These are phyloP conservation scores for Triplophysa dalaica DNA, from an alignment of 2,113 vertebrate species.

Conservation along the genomic window DNA sequence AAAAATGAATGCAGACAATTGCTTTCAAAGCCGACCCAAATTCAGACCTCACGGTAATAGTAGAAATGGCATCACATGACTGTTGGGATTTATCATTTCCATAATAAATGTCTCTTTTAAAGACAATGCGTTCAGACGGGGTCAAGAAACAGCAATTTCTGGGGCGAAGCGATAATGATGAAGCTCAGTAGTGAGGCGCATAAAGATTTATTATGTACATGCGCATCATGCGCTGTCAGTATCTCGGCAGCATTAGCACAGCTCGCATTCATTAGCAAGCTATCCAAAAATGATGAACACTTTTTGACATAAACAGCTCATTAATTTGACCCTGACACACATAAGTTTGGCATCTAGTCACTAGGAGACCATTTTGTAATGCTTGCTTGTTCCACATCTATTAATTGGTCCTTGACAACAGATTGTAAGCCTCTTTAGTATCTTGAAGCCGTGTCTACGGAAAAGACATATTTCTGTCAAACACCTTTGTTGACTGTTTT, in stretches of 20 bases:
- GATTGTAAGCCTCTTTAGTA: slow-evolving; percentile 11
- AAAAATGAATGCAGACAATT: slow-evolving; percentile 38
- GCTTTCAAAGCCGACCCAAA: slow-evolving; percentile 41
- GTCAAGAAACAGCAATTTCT: not conserved
- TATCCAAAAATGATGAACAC: slow-evolving; percentile 34
- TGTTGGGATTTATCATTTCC: not conserved
- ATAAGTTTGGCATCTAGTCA: slow-evolving; percentile 32
- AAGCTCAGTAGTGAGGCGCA: slow-evolving; percentile 7
- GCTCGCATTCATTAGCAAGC: slow-evolving; percentile 42
- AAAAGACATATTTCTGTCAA: not conserved
- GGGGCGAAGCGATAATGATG: not conserved
- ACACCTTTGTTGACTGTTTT: slow-evolving; percentile 24
- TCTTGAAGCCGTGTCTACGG: not conserved
- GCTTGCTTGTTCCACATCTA: slow-evolving; percentile 20
- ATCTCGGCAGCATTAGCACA: slow-evolving; percentile 40
- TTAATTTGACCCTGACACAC: slow-evolving; percentile 48
- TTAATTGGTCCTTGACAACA: slow-evolving; percentile 28
- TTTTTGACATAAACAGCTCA: slow-evolving; percentile 40
- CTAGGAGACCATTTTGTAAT: slow-evolving; percentile 25
- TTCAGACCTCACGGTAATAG: slow-evolving; percentile 3
- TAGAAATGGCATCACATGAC: not conserved
- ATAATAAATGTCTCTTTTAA: not conserved
- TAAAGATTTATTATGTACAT: slow-evolving; percentile 35
- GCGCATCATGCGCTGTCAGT: slow-evolving; percentile 11
- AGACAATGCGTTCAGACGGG: not conserved